Conservation (phyloP, 2,888 invertebrate genomes). For the Leptinotarsa juncta region DNA sequence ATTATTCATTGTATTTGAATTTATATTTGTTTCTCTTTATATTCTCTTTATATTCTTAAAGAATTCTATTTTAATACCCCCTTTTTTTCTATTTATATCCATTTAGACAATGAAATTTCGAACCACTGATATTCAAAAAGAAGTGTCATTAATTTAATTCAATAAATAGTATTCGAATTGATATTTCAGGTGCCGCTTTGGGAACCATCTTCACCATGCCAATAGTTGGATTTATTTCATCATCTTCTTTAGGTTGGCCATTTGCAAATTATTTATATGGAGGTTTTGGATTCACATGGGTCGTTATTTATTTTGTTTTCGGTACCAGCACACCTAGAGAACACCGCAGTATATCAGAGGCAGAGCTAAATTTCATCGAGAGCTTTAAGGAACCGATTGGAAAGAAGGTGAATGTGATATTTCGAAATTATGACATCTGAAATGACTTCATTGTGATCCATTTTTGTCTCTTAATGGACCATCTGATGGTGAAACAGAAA, state of each 20-base stretch:
- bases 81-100: too few relatives aligned
- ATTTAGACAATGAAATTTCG: too few relatives aligned
- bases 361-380: conserved; percentile 25
- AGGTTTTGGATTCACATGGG: conserved; percentile 24
- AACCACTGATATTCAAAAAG: too few relatives aligned
- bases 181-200: conserved; percentile 15
- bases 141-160: too few relatives aligned
- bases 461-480: too few relatives aligned
- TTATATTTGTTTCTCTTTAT: too few relatives aligned
- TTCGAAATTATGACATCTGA: not conserved
- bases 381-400: not conserved
- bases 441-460: too few relatives aligned
- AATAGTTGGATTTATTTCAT: conserved; percentile 25
- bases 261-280: conserved; percentile 27
- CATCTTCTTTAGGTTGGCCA: conserved; percentile 29
- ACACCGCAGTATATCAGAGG: conserved; percentile 17
- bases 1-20: too few relatives aligned
- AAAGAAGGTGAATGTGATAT: not conserved
- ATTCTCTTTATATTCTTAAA: too few relatives aligned
- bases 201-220: conserved; percentile 29
- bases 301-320: conserved; percentile 18
- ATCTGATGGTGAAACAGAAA: too few relatives aligned
- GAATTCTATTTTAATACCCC: too few relatives aligned
- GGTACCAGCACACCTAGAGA: conserved; percentile 23
- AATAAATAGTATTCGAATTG: too few relatives aligned